phyloP scores from a whole-genome alignment of 2,797 vertebrate species.

The Spatula versicolor region DNA sequence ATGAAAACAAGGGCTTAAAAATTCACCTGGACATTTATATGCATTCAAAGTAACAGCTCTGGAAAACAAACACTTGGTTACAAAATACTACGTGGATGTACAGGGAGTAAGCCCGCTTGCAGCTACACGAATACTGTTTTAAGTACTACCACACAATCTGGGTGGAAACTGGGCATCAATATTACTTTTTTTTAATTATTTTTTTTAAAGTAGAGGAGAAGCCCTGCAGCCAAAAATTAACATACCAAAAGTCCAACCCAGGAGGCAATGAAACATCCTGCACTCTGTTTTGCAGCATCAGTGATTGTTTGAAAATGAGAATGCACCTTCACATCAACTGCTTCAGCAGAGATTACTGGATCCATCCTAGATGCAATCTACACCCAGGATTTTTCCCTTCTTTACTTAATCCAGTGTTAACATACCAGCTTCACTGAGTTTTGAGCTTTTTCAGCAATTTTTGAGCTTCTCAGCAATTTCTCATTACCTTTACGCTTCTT shows the following conservation, averaged over 20 bases:
- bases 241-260: not conserved
- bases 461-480: not conserved
- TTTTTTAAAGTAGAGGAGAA: not conserved
- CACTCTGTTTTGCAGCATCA: not conserved
- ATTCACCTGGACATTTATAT: not conserved
- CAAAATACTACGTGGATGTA: not conserved
- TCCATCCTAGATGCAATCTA: not conserved
- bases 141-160: not conserved
- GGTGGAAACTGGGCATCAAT: not conserved
- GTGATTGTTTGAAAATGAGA: not conserved
- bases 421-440: not conserved
- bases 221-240: not conserved
- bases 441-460: no score
- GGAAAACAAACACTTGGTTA: not conserved
- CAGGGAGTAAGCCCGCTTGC: not conserved
- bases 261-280: not conserved
- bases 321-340: not conserved
- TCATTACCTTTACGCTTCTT: not conserved
- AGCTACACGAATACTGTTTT: accelerated
- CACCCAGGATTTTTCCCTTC: not conserved
- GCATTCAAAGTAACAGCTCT: not conserved
- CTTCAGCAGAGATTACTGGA: not conserved
- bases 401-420: not conserved
- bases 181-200: no score
- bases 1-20: slow-evolving; percentile 3